Percentiles rank a stretch among this genome's conserved stretches.
Conservation (phyloP, 2,888 invertebrate genomes). For the Coelopa pilipes region DNA sequence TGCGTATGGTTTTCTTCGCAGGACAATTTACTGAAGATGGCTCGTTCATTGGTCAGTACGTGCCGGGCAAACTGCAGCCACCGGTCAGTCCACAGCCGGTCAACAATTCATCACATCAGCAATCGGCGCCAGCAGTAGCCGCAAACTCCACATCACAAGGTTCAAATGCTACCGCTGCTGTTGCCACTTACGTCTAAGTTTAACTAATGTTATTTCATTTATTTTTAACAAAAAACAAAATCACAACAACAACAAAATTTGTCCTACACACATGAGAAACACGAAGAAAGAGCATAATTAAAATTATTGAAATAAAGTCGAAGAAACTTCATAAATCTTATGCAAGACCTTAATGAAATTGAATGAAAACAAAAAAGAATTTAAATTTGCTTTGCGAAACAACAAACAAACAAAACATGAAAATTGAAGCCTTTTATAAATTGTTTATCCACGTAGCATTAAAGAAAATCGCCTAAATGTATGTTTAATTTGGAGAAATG, state of each 20-base stretch:
- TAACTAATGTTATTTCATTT: conserved; percentile 43
- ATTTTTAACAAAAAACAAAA: conserved; percentile 46
- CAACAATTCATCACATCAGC: conserved; percentile 61
- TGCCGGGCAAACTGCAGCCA: conserved; percentile 81
- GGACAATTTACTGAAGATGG: conserved; percentile 95
- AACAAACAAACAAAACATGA: conserved; percentile 21
- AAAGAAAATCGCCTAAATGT: conserved; percentile 21
- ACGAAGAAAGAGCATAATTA: too few relatives aligned
- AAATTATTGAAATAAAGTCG: neutral
- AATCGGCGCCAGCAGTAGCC: conserved; percentile 57
- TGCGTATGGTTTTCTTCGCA: conserved; percentile 36
- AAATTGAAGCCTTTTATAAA: conserved; percentile 26
- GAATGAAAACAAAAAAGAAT: conserved; percentile 14
- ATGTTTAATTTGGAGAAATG: conserved; percentile 6
- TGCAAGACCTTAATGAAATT: neutral
- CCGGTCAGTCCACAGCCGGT: conserved; percentile 68
- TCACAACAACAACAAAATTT: conserved; percentile 36
- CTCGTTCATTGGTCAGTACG: conserved; percentile 97
- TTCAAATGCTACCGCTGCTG: conserved; percentile 62
- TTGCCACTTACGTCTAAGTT: conserved; percentile 75
- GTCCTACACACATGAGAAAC: neutral
- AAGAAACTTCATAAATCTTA: neutral
- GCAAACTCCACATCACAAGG: conserved; percentile 52
- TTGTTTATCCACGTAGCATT: conserved; percentile 20
- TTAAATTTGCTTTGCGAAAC: conserved; percentile 33